Evolutionary conservation across 2,888 invertebrate species (phyloP).

Genomic region (Matsumyia berberina): DNA sequence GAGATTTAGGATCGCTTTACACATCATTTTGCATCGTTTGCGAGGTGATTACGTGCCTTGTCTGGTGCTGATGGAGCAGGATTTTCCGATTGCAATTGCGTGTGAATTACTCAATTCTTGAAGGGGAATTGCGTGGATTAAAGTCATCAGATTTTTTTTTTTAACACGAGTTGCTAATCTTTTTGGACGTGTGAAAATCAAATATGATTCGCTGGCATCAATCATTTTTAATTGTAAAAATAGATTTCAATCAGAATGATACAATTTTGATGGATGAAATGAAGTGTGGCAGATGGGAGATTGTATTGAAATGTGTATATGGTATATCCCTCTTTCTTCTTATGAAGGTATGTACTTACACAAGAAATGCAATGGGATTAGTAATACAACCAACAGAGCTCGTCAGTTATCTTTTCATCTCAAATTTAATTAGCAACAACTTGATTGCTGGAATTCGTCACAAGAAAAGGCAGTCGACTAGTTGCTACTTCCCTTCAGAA

Average conservation of each 20-base stretch:
- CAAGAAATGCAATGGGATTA: too few relatives aligned
- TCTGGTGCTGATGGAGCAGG: constrained; percentile 28
- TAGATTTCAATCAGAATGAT: not conserved
- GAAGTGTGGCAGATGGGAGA: too few relatives aligned
- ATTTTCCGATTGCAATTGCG: constrained; percentile 37
- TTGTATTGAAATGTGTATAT: too few relatives aligned
- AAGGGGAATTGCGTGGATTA: not conserved
- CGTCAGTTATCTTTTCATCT: too few relatives aligned
- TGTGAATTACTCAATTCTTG: constrained; percentile 28
- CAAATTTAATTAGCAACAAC: too few relatives aligned
- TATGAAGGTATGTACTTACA: too few relatives aligned
- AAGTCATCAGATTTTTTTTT: constrained; percentile 22
- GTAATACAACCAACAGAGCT: too few relatives aligned
- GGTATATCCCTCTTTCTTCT: too few relatives aligned
- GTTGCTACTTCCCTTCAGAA: too few relatives aligned
- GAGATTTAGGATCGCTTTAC: constrained; percentile 46
- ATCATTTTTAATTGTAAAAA: not conserved
- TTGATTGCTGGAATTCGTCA: too few relatives aligned
- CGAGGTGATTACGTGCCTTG: constrained; percentile 30
- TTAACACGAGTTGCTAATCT: not conserved
- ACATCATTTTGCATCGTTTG: constrained; percentile 42
- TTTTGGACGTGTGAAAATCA: constrained; percentile 14
- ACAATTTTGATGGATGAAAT: not conserved
- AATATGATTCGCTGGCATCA: not conserved
- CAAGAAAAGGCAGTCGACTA: too few relatives aligned